Conservation (phyloP, 2,888 invertebrate genomes). For the Caenorhabditis imperialis region DNA sequence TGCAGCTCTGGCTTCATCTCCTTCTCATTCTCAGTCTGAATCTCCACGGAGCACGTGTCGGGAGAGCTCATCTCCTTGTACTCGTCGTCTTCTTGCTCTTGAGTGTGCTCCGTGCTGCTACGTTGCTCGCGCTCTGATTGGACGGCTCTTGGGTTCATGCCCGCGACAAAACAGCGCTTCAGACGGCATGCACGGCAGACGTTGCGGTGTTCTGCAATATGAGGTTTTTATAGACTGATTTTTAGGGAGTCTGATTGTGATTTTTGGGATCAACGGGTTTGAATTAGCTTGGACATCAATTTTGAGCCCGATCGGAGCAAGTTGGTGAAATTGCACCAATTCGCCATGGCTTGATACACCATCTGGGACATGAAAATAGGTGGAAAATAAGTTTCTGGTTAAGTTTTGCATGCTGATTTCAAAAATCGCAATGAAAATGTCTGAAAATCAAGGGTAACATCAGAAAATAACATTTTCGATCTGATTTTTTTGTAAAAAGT, state of each 20-base stretch:
- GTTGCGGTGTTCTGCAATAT: constrained; percentile 70
- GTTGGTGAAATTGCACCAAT: neutral
- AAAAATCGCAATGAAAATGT: too few relatives aligned
- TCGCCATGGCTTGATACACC: too few relatives aligned
- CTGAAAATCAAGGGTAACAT: too few relatives aligned
- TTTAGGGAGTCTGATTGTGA: too few relatives aligned
- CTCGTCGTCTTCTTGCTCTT: constrained; percentile 57
- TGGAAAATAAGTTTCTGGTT: too few relatives aligned
- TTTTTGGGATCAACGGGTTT: too few relatives aligned
- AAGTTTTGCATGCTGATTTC: too few relatives aligned
- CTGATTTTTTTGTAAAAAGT: too few relatives aligned
- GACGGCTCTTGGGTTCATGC: constrained; percentile 73
- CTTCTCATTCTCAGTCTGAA: constrained; percentile 57
- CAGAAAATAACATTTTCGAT: too few relatives aligned
- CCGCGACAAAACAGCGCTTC: constrained; percentile 68
- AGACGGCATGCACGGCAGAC: constrained; percentile 73
- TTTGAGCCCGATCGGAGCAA: neutral
- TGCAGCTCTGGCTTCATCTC: constrained; percentile 15
- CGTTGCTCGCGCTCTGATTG: constrained; percentile 66
- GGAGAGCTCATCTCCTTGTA: constrained; percentile 49
- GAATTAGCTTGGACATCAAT: too few relatives aligned
- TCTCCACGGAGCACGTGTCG: constrained; percentile 57
- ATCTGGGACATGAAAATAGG: too few relatives aligned
- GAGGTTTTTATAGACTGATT: neutral
- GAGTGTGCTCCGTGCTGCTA: constrained; percentile 27